phyloP scores from a whole-genome alignment of 2,888 invertebrate species.

The Rhagium mordax region DNA sequence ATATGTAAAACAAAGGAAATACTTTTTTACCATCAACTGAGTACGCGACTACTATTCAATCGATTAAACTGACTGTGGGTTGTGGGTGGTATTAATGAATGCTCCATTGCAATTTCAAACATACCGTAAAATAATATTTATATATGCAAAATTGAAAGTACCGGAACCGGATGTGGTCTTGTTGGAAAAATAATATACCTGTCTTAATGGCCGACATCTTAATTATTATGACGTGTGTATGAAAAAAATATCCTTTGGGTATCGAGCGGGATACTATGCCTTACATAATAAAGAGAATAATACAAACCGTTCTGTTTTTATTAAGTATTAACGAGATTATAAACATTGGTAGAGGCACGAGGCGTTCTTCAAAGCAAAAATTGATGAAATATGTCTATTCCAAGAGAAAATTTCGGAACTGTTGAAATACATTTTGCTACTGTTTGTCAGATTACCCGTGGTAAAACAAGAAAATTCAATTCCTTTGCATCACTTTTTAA shows the following conservation, averaged over 20 bases:
- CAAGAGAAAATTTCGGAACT: too few species aligned
- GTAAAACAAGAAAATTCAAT: background rate
- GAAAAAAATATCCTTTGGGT: background rate
- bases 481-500: background rate
- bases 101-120: slow-evolving; percentile 1
- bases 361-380: too few species aligned
- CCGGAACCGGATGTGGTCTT: slow-evolving; percentile 37
- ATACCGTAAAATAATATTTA: background rate
- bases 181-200: slow-evolving; percentile 41
- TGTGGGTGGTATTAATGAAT: background rate
- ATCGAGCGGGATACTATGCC: background rate
- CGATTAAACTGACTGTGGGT: background rate
- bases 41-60: background rate
- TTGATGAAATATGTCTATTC: too few species aligned
- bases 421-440: background rate
- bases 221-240: slow-evolving; percentile 20
- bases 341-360: too few species aligned
- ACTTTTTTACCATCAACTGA: background rate
- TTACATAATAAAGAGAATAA: background rate
- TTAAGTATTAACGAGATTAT: too few species aligned
- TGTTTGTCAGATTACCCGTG: background rate
- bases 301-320: too few species aligned
- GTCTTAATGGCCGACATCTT: slow-evolving; percentile 1
- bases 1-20: background rate
- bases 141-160: slow-evolving; percentile 36